Conservation (phyloP, 2,113 vertebrate genomes). For the Leptobrachium ailaonicum region DNA sequence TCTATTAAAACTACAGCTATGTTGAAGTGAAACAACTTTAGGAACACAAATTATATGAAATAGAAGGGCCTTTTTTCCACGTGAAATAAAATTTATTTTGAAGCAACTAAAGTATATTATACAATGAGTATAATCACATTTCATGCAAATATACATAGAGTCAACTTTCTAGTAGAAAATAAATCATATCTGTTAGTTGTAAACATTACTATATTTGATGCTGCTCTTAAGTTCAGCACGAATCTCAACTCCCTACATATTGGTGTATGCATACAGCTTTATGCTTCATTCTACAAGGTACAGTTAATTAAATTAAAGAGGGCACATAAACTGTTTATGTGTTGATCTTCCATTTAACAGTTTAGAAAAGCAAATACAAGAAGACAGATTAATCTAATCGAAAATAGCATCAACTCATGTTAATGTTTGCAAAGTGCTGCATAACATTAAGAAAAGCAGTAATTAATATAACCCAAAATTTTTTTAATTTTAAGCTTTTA, state of each 20-base stretch:
- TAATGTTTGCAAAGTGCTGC: no score
- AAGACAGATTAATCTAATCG: not conserved
- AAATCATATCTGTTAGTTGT: conserved; percentile 36
- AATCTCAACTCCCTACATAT: conserved; percentile 25
- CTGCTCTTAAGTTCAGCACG: conserved; percentile 16
- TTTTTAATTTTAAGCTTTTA: no score
- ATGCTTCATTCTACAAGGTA: conserved; percentile 11
- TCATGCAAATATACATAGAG: conserved; percentile 29
- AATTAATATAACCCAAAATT: no score
- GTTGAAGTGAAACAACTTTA: not conserved
- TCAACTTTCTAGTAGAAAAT: conserved; percentile 22
- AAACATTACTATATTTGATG: conserved; percentile 32
- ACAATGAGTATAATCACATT: conserved; percentile 39
- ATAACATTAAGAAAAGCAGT: no score
- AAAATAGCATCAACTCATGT: no score
- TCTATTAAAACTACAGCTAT: conserved; percentile 21
- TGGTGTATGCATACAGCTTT: conserved; percentile 4
- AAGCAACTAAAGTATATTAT: conserved; percentile 16
- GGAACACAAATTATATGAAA: conserved; percentile 15
- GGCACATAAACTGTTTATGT: conserved; percentile 7
- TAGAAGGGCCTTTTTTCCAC: conserved; percentile 16
- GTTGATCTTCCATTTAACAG: conserved; percentile 5
- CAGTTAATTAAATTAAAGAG: conserved; percentile 35
- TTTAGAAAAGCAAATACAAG: not conserved
- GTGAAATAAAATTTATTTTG: conserved; percentile 36